These are phyloP conservation scores for Silurus glanis DNA, from an alignment of 2,113 vertebrate genomes.

Conservation along the genomic window DNA sequence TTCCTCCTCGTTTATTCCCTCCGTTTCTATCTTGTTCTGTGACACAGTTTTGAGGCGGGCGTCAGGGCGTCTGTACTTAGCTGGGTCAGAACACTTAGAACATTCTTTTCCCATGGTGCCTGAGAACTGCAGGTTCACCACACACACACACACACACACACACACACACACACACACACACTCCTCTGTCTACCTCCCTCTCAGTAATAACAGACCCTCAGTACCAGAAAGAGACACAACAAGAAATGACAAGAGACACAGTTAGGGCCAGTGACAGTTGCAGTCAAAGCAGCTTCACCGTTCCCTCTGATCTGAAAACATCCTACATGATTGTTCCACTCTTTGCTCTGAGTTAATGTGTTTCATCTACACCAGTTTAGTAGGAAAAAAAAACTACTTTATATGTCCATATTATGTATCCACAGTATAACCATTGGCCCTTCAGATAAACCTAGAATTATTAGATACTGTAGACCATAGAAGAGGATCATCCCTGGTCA, in stretches of 20 bases:
- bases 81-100: conserved; percentile 17
- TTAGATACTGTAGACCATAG: neutral
- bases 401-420: neutral
- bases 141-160: neutral
- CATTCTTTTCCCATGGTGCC: conserved; percentile 12
- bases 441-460: neutral
- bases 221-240: neutral
- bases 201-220: neutral
- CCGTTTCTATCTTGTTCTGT: neutral
- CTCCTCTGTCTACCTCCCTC: neutral
- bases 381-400: neutral
- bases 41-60: conserved; percentile 26
- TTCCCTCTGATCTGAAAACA: neutral
- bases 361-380: neutral
- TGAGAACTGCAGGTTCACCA: neutral
- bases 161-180: neutral
- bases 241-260: neutral
- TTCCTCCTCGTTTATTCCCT: no score
- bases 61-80: conserved; percentile 12
- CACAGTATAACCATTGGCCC: neutral
- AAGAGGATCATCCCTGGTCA: neutral
- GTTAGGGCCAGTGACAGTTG: neutral
- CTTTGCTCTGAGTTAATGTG: neutral
- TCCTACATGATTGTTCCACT: neutral
- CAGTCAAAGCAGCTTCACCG: neutral